A percentile compares a stretch with the other conserved stretches of the same genome.
Conservation (phyloP, 2,888 invertebrate species). For the Trissonchulus latispiculum region DNA sequence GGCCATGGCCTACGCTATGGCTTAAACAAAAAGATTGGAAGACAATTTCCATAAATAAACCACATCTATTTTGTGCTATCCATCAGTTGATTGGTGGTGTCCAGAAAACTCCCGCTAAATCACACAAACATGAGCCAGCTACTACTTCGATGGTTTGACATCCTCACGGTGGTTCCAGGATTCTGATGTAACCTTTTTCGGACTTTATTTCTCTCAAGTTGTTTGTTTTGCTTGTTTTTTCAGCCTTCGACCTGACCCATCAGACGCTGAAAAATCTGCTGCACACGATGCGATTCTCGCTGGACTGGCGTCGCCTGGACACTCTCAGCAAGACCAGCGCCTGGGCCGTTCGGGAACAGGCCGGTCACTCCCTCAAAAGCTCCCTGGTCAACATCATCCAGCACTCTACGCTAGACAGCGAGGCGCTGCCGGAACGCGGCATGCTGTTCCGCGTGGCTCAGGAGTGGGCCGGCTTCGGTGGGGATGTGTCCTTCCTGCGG, state of each 20-base stretch:
- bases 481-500: conserved; percentile 78
- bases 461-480: conserved; percentile 80
- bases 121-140: no score
- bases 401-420: conserved; percentile 67
- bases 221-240: conserved; percentile 3
- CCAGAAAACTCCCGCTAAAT: no score
- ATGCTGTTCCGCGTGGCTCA: conserved; percentile 52
- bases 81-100: no score
- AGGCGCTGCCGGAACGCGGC: conserved; percentile 67
- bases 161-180: no score
- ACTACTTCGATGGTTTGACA: no score
- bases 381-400: conserved; percentile 66
- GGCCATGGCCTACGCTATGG: no score
- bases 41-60: no score
- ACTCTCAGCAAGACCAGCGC: conserved; percentile 62
- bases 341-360: conserved; percentile 73
- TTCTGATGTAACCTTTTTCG: no score
- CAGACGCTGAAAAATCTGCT: not conserved
- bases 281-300: conserved; percentile 60
- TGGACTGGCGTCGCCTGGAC: conserved; percentile 65
- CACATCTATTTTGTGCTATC: no score
- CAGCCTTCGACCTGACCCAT: not conserved
- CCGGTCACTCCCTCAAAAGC: conserved; percentile 73
- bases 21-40: no score
- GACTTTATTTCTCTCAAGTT: conserved; percentile 1